These are phyloP conservation scores for Patiria miniata DNA, from an alignment of 35 echinoderm and acorn worm species.

Conservation along the genomic window DNA sequence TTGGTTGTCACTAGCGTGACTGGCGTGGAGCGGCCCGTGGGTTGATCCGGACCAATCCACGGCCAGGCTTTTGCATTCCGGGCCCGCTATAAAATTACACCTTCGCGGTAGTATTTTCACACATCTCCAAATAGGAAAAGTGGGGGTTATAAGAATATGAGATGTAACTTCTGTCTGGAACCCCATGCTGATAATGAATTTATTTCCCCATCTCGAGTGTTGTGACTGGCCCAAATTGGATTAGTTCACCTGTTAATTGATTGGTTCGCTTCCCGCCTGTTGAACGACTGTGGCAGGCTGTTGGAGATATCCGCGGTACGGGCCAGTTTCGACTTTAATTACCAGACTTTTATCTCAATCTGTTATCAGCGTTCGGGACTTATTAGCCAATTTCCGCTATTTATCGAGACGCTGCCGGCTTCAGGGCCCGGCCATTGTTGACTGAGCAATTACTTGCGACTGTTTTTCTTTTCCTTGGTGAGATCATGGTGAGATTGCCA, in stretches of 20 bases:
- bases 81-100: constrained; percentile 20
- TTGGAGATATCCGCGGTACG: background rate
- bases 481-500: too few species aligned
- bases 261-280: background rate
- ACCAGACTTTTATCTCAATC: constrained; percentile 4
- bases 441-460: too few species aligned
- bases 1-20: background rate
- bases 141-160: background rate
- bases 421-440: too few species aligned
- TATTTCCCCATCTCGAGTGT: background rate
- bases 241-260: constrained; percentile 14
- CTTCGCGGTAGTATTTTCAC: background rate
- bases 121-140: background rate
- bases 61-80: background rate
- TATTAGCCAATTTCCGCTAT: constrained; percentile 21
- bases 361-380: background rate
- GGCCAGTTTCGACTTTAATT: constrained; percentile 11
- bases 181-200: constrained; percentile 1
- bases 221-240: constrained; percentile 5
- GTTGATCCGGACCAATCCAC: background rate
- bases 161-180: too few species aligned
- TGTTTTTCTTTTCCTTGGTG: too few species aligned
- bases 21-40: background rate
- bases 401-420: background rate
- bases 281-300: background rate